phyloP scores from a whole-genome alignment of 1,140 invertebrate genomes.

The Cheumatopsyche charites region DNA sequence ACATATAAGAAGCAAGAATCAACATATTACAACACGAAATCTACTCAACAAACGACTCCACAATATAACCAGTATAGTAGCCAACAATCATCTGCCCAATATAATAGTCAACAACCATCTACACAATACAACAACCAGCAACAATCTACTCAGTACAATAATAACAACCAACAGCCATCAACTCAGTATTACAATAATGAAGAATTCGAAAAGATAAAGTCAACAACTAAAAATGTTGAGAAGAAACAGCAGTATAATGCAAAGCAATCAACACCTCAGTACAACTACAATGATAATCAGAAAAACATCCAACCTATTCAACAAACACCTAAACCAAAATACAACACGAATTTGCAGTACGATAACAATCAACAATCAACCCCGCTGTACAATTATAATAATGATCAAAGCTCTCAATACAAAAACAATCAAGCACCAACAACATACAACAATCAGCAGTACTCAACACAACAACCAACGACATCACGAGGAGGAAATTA shows the following conservation, averaged over 20 bases:
- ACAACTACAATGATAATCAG: slow-evolving; percentile 48
- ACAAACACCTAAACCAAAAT: slow-evolving; percentile 44
- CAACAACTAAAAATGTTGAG: slow-evolving; percentile 36
- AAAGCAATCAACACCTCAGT: slow-evolving; percentile 40
- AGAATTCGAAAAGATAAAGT: slow-evolving; percentile 42
- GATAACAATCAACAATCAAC: slow-evolving; percentile 47
- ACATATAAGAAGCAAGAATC: neutral
- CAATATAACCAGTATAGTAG: slow-evolving; percentile 9
- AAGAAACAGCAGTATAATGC: slow-evolving; percentile 38
- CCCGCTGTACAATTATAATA: slow-evolving; percentile 38
- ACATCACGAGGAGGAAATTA: slow-evolving; percentile 31
- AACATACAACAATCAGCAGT: slow-evolving; percentile 36
- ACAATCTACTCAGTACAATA: slow-evolving; percentile 23
- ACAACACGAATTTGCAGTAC: slow-evolving; percentile 48
- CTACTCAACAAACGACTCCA: slow-evolving; percentile 12
- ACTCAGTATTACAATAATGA: slow-evolving; percentile 29
- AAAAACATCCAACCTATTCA: slow-evolving; percentile 44
- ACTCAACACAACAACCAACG: slow-evolving; percentile 26
- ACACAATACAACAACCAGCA: slow-evolving; percentile 27
- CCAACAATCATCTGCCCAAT: slow-evolving; percentile 7
- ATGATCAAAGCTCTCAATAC: slow-evolving; percentile 36
- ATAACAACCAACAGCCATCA: slow-evolving; percentile 39
- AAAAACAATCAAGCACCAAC: slow-evolving; percentile 35
- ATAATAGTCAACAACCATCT: slow-evolving; percentile 19
- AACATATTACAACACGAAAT: slow-evolving; percentile 19